Evolutionary conservation across 2,797 vertebrate genomes (phyloP), one percentile per base, ranked within the genome.

Genomic region (Gila robusta): DNA sequence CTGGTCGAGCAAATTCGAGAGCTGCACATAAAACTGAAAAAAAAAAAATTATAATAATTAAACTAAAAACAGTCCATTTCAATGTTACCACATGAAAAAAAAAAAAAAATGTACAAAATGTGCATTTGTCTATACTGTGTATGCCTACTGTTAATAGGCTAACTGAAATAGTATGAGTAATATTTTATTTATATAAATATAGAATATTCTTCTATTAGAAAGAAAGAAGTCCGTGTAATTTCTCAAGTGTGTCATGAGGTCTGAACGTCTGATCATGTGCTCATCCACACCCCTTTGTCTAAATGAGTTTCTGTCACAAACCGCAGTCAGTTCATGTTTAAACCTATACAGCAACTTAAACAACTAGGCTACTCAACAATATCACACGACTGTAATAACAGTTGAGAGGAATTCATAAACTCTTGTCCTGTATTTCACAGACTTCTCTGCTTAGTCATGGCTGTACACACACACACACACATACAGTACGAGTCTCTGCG

Each of bases 391-490:
- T 82, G n/a, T 44, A 83, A 21, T n/a, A 49, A n/a, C 16, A 69
- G 21, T 26, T 56, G 9, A 39, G 49, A 21, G 4, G 2, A 14
- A 41, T 12, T 52, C 14, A 6, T 66, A 49, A 78, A 49, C 23
- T 78, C 21, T 11, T 32, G n/a, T 54, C 26, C 32, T 83, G 44
- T 67, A 69, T 88, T 87, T 81, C 70, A 87, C 56, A 44, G 37
- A 69, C 64, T 52, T 66, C 41, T 39, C 59, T 86, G 94, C 94
- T 95, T 95, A 95, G 95, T 96, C 94, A 96, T 94, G 86, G 89
- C 47, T 49, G 16, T 0, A 17, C 54, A 56, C 21, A 56, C 54
- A 56, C 49, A 17, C 49, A 19, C 52, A 3, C 37, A 56, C 44
- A n/a, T 9, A 49, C 32, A n/a, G 89, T 86, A 37, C 14, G 67